Evolutionary conservation across 2,113 vertebrate genomes (phyloP), one percentile per base, ranked within the genome.

Genomic region (Halichoeres trimaculatus): DNA sequence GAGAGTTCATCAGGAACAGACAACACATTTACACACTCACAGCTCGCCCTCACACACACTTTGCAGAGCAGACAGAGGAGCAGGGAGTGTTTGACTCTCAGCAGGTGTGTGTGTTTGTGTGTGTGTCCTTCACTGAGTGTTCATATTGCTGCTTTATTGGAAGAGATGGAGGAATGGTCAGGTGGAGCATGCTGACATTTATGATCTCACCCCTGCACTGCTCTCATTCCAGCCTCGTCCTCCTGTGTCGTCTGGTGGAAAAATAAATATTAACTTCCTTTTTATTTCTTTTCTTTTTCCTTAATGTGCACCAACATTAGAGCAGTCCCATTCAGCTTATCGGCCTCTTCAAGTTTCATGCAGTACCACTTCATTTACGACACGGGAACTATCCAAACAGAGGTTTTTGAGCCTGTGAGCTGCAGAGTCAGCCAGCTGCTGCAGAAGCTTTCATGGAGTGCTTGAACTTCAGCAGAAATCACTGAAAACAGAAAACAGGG

Each of bases 1-100:
- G 90, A 94, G 92, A 93, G 94, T 94, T 93, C 70, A 91, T 92
- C 81, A 81, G 68, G 76, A 83, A 64, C 78, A 88, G n/a, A 83
- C 88, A 91, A 30, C 30, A 81, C 80, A 77, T 63, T 77, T 65
- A 75, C 70, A 63, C 74, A 58, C 84, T 74, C 48, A 34, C 62
- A 90, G 76, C n/a, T n/a, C n/a, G n/a, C n/a, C n/a, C n/a, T n/a
- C n/a, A n/a, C n/a, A n/a, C n/a, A n/a, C 41, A 19, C 52, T 84
- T 75, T 57, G 11, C 61, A 74, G 63, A 47, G 34, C 76, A 76
- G 71, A 66, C 70, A 61, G 62, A 9, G 41, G 61, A 59, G 61
- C 56, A 56, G 52, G 54, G 74, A 55, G 60, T 24, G 48, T 34
- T 35, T 51, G 26, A 45, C 45, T 62, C 84, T 69, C 74, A 60